Percentiles rank a stretch among this genome's conserved stretches.
Evolutionary conservation across 1,140 invertebrate genomes (phyloP).

Genomic region (Vanessa atalanta): DNA sequence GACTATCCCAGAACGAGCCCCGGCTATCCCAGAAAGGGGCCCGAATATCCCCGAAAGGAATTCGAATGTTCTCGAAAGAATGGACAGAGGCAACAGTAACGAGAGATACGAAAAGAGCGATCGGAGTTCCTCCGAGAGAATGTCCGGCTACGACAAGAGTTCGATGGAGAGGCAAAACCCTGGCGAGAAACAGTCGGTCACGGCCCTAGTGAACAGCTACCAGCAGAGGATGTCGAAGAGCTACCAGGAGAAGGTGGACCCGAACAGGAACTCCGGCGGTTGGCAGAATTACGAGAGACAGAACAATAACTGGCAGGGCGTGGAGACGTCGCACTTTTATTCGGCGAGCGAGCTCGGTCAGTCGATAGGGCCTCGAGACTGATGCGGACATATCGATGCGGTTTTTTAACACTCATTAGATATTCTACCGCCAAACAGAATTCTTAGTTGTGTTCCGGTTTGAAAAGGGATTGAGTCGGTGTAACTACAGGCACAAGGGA

Average conservation of each 20-base stretch:
- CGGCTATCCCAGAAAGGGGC: constrained; percentile 33
- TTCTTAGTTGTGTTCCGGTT: too few relatives aligned
- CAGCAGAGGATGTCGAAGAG: constrained; percentile 62
- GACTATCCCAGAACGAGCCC: constrained; percentile 33
- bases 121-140: constrained; percentile 21
- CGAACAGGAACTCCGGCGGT: constrained; percentile 45
- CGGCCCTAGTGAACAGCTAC: constrained; percentile 68
- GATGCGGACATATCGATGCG: neutral
- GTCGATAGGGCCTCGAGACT: constrained; percentile 29
- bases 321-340: constrained; percentile 71
- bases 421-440: too few relatives aligned
- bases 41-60: constrained; percentile 43
- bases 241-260: constrained; percentile 50
- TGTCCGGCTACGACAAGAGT: constrained; percentile 18
- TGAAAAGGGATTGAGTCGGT: too few relatives aligned
- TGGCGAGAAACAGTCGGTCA: constrained; percentile 53
- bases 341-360: constrained; percentile 72
- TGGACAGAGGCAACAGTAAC: constrained; percentile 15
- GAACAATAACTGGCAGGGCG: constrained; percentile 63
- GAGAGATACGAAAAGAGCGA: constrained; percentile 21
- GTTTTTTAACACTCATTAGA: too few relatives aligned
- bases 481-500: too few relatives aligned
- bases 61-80: constrained; percentile 32
- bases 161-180: constrained; percentile 1
- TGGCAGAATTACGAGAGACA: constrained; percentile 40